phyloP scores from a whole-genome alignment of 2,113 vertebrate genomes.

The Desmodus rotundus region DNA sequence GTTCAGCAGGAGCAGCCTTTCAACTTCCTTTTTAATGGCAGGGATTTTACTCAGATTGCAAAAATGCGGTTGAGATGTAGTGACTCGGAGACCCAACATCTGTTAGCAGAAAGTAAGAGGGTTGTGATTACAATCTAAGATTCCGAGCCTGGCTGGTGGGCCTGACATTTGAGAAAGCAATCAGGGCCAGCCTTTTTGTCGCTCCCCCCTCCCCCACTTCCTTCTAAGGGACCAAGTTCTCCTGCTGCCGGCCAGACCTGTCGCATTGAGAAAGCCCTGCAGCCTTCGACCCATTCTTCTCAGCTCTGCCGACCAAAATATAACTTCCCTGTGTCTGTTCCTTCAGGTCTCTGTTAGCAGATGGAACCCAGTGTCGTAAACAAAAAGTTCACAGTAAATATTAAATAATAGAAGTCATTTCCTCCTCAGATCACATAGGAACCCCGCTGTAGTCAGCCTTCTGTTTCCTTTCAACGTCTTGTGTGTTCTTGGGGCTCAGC shows the following conservation, averaged over 20 bases:
- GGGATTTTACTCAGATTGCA: constrained; percentile 22
- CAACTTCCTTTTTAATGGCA: background rate
- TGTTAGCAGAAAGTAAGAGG: background rate
- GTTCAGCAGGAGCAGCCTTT: background rate
- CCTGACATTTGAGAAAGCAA: background rate
- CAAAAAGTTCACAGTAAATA: background rate
- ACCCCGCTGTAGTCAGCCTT: background rate
- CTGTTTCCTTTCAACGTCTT: background rate
- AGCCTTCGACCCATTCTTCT: background rate
- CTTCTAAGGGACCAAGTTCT: background rate
- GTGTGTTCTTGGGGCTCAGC: background rate
- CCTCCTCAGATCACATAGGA: background rate
- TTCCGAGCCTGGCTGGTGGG: background rate
- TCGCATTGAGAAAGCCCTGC: background rate
- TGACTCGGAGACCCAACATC: background rate
- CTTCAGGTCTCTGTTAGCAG: background rate
- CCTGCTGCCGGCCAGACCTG: background rate
- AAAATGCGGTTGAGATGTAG: background rate
- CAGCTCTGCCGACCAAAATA: background rate
- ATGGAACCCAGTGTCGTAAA: background rate
- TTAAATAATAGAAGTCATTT: background rate
- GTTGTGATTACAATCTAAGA: background rate
- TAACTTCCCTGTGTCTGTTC: background rate
- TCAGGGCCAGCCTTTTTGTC: background rate
- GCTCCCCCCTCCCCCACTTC: background rate